Evolutionary conservation across 2,888 invertebrate species (phyloP).

Genomic region (Lasioglossum leucozonium): DNA sequence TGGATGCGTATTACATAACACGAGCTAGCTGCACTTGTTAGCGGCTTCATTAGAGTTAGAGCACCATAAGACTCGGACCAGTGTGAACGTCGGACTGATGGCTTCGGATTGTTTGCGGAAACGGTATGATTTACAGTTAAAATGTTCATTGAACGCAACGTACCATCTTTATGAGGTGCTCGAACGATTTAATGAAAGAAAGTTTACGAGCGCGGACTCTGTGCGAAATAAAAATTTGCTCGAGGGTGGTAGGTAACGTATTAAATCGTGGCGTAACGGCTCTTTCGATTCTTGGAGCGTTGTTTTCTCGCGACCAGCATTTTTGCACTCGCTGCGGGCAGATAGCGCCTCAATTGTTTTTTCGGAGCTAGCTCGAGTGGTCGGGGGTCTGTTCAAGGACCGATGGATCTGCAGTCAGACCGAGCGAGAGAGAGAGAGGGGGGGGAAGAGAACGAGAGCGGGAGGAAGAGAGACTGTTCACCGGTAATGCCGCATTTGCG

Average conservation of each 20-base stretch:
- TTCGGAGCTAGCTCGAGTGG: not conserved
- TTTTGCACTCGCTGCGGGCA: not conserved
- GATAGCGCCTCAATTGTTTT: conserved; percentile 15
- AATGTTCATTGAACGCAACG: too few species aligned
- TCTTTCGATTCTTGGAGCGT: not conserved
- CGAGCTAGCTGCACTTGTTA: too few species aligned
- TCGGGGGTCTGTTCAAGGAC: conserved; percentile 18
- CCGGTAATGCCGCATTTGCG: conserved; percentile 66
- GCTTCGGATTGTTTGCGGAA: too few species aligned
- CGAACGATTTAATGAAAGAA: too few species aligned
- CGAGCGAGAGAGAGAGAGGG: not conserved
- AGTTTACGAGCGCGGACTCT: too few species aligned
- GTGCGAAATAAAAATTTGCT: not conserved
- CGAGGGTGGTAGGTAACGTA: not conserved
- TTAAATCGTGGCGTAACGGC: not conserved
- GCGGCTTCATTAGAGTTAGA: too few species aligned
- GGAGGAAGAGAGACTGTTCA: conserved; percentile 13
- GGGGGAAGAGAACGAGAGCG: not conserved
- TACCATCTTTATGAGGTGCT: too few species aligned
- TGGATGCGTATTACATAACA: not conserved
- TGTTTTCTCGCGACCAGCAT: not conserved
- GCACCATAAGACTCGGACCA: too few species aligned
- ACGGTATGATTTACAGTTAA: too few species aligned
- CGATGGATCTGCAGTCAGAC: not conserved
- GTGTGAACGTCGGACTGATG: too few species aligned